These are phyloP conservation scores for Huso huso DNA, from an alignment of 2,797 vertebrate species.

Conservation along the genomic window DNA sequence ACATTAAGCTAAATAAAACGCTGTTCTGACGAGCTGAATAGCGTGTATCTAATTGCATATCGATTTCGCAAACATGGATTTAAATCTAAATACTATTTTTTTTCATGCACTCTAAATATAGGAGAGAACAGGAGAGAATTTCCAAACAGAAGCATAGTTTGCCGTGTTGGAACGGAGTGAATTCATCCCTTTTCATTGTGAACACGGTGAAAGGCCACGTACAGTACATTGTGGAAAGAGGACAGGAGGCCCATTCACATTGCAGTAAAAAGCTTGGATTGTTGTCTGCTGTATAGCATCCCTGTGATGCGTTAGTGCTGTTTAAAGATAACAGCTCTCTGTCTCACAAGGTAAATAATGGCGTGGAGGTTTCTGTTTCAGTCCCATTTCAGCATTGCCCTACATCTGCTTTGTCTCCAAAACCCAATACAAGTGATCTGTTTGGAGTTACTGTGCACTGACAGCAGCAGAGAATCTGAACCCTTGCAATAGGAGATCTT, in stretches of 20 bases:
- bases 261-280: neutral
- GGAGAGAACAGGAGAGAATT: too few relatives aligned
- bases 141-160: too few relatives aligned
- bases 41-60: too few relatives aligned
- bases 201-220: neutral
- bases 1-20: too few relatives aligned
- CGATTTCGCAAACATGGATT: too few relatives aligned
- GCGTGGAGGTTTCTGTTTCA: constrained; percentile 23
- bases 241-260: constrained; percentile 6
- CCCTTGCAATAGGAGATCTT: constrained; percentile 4
- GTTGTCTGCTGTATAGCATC: constrained; percentile 3
- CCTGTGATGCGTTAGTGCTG: neutral
- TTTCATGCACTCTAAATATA: too few relatives aligned
- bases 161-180: too few relatives aligned
- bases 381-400: constrained; percentile 19
- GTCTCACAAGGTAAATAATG: constrained; percentile 21
- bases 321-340: constrained; percentile 15
- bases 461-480: constrained; percentile 17
- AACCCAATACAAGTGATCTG: constrained; percentile 8
- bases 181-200: neutral
- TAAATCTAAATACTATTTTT: too few relatives aligned
- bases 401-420: neutral
- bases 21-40: too few relatives aligned
- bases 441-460: constrained; percentile 13
- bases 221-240: constrained; percentile 7